Conservation (phyloP, 1,140 invertebrate species). For the Leptinotarsa lineolata region DNA sequence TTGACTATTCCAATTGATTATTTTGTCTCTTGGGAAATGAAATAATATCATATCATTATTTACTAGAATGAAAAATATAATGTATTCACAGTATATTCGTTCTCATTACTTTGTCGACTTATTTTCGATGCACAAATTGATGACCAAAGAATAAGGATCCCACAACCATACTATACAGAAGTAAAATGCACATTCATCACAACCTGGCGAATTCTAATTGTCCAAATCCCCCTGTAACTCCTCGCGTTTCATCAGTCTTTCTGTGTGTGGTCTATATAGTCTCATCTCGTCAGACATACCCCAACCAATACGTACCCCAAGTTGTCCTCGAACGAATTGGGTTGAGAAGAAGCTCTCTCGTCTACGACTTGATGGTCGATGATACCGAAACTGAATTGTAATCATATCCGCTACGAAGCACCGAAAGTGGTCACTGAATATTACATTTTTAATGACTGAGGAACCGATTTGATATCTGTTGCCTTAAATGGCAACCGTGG, state of each 20-base stretch:
- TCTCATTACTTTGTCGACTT: no score
- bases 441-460: neutral
- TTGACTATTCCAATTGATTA: no score
- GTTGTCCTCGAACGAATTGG: neutral
- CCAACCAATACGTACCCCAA: neutral
- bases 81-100: no score
- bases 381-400: neutral
- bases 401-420: neutral
- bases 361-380: neutral
- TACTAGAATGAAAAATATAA: no score
- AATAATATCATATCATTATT: no score
- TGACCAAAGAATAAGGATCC: no score
- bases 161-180: no score
- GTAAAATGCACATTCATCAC: no score
- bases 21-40: no score
- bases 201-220: no score
- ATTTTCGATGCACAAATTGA: no score
- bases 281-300: neutral
- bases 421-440: constrained; percentile 2
- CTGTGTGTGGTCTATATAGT: neutral
- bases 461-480: no score
- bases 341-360: neutral
- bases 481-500: neutral
- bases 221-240: neutral
- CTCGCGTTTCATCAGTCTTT: neutral